A percentile compares a stretch with the other conserved stretches of the same genome.
phyloP scores from a whole-genome alignment of 2,888 invertebrate species.

The Ferrisia virgata region DNA sequence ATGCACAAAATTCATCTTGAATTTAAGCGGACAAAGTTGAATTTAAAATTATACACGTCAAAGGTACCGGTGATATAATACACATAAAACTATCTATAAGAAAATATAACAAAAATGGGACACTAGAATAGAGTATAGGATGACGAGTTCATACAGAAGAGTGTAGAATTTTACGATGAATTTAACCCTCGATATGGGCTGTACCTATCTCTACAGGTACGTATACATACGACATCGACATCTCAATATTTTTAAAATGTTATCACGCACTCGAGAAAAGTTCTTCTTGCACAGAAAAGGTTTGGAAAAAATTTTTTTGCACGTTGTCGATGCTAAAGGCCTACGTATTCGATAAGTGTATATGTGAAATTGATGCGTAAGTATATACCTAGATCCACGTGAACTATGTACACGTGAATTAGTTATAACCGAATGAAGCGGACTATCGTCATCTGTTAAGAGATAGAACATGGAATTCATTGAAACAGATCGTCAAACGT shows the following conservation, averaged over 20 bases:
- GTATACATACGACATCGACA: not conserved
- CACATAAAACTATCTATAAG: not conserved
- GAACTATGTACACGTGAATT: constrained; percentile 17
- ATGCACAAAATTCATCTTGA: constrained; percentile 3
- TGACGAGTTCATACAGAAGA: not conserved
- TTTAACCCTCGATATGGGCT: not conserved
- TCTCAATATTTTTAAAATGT: too few relatives aligned
- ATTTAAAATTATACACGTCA: not conserved
- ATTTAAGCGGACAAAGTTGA: not conserved
- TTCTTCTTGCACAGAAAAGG: not conserved
- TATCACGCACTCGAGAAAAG: not conserved
- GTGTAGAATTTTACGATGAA: constrained; percentile 8
- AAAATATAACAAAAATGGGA: not conserved
- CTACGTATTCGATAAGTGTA: not conserved
- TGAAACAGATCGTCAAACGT: constrained; percentile 35
- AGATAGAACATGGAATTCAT: constrained; percentile 19
- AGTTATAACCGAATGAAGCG: constrained; percentile 24
- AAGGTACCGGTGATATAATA: not conserved
- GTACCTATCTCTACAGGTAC: not conserved
- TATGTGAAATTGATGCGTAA: not conserved
- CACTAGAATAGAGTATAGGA: not conserved
- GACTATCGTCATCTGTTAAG: constrained; percentile 33
- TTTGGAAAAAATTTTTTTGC: not conserved
- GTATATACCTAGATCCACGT: too few relatives aligned
- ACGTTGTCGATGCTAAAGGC: not conserved